These are phyloP conservation scores for Plagiodera versicolora DNA, from an alignment of 2,888 invertebrate genomes.

Conservation along the genomic window DNA sequence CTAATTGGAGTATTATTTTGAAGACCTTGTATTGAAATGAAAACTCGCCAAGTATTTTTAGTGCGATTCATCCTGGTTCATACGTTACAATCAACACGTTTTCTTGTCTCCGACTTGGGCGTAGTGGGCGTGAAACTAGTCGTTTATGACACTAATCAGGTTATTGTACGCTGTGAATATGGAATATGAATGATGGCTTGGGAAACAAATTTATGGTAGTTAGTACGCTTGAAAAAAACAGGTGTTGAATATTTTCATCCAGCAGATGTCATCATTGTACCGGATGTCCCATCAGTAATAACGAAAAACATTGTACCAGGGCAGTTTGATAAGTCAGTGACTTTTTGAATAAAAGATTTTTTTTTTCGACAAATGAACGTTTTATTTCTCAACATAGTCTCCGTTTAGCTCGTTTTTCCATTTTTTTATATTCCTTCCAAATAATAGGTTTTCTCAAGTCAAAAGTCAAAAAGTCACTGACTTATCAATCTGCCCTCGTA, in stretches of 20 bases:
- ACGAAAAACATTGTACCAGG: too few species aligned
- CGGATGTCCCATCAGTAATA: too few species aligned
- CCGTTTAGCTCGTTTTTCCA: too few species aligned
- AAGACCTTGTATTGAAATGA: neutral
- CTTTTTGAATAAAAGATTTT: too few species aligned
- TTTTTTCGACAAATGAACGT: too few species aligned
- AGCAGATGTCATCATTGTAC: too few species aligned
- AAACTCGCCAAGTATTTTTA: neutral
- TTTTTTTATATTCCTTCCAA: too few species aligned
- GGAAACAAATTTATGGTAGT: neutral
- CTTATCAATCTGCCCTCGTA: too few species aligned
- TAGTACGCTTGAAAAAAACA: neutral
- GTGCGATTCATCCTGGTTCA: slow-evolving; percentile 3
- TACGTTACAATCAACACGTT: slow-evolving; percentile 1
- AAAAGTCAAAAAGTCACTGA: too few species aligned
- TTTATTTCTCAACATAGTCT: too few species aligned
- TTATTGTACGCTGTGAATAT: neutral
- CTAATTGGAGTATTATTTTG: neutral
- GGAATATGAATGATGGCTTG: neutral
- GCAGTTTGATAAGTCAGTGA: too few species aligned
- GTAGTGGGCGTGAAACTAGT: slow-evolving; percentile 1
- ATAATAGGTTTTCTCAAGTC: too few species aligned
- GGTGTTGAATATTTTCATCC: neutral
- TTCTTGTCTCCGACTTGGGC: neutral
- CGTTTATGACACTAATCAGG: slow-evolving; percentile 3